Evolutionary conservation across 92 coral and sea anemone species (phyloP), one percentile per base, ranked within the genome.

Genomic region (Umimayanthus kanabou): DNA sequence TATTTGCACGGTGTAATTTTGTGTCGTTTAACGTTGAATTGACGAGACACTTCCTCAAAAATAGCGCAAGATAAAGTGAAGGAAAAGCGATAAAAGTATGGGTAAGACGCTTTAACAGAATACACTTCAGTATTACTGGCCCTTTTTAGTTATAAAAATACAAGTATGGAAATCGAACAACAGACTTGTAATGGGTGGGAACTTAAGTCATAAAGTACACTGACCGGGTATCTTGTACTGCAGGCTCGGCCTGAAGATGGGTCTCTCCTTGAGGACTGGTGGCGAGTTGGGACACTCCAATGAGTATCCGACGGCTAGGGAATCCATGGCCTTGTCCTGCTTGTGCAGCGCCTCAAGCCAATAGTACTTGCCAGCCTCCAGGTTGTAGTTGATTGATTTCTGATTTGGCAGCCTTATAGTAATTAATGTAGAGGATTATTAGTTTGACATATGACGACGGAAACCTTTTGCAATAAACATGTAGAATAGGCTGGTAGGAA

Each of bases 321-420:
- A 80, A 77, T 92, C 94, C 84, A 87, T 89, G 47, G 89, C 80
- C 64, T 81, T 75, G 29, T 94, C 94, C 82, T 94, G 95, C 88
- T 95, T 95, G 84, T 95, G 98, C 70, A 95, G 88, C 81, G 96
- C 96, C 89, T 95, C 98, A 55, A 95, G 80, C 98, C 98, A 93
- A 80, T 95, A 95, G 57, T 93, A 90, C 80, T 93, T 95, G 50
- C 98, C 98, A 81, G 98, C 98, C 82, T 95, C 90, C 25, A 95
- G 87, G 40, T 88, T 55, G 45, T 81, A 55, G 65, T 75, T 69
- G 75, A 75, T 73, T 16, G 94, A 85, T 50, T 64, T 89, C 77
- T 89, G 94, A 9, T 75, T 47, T 25, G 92, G 86, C 25, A 86
- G 80, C 15, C 93, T 91, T 74, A 70, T 67, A 75, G 49, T 1